A percentile compares a stretch with the other conserved stretches of the same genome.
These are phyloP conservation scores for Papilio dardanus DNA, from an alignment of 1,140 invertebrate genomes.

Conservation along the genomic window DNA sequence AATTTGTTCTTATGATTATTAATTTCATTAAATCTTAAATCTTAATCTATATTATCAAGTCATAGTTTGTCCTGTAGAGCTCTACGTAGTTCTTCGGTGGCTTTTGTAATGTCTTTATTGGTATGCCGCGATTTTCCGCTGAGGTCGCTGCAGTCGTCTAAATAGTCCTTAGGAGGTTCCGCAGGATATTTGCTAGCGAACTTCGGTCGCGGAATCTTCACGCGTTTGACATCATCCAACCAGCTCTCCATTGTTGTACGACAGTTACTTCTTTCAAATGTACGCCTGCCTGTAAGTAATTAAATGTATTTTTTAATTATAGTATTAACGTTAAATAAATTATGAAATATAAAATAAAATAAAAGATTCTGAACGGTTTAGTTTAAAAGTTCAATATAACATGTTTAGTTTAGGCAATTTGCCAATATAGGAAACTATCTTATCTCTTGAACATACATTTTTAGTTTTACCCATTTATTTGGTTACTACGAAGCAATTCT, in stretches of 20 bases:
- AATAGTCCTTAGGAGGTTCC: slow-evolving; percentile 87
- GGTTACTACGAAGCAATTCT: background rate
- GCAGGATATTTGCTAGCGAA: slow-evolving; percentile 87
- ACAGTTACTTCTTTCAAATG: background rate
- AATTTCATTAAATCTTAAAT: background rate
- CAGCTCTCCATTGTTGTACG: slow-evolving; percentile 88
- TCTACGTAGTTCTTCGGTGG: slow-evolving; percentile 88
- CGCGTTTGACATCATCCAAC: slow-evolving; percentile 91
- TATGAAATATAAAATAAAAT: background rate
- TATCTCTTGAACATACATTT: background rate
- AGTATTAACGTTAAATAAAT: background rate
- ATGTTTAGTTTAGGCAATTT: background rate
- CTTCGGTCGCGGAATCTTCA: slow-evolving; percentile 92
- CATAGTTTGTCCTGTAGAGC: slow-evolving; percentile 89
- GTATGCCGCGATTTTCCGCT: slow-evolving; percentile 69
- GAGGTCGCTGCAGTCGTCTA: slow-evolving; percentile 79
- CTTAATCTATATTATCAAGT: slow-evolving; percentile 55
- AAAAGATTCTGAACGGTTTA: background rate
- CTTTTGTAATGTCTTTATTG: slow-evolving; percentile 85
- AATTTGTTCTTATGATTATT: background rate
- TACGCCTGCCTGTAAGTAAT: background rate
- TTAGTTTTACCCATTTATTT: background rate
- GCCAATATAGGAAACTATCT: background rate
- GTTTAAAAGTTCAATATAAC: background rate
- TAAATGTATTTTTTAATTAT: background rate